These are phyloP conservation scores for Achroia grisella DNA, from an alignment of 1,140 invertebrate species.

Conservation along the genomic window DNA sequence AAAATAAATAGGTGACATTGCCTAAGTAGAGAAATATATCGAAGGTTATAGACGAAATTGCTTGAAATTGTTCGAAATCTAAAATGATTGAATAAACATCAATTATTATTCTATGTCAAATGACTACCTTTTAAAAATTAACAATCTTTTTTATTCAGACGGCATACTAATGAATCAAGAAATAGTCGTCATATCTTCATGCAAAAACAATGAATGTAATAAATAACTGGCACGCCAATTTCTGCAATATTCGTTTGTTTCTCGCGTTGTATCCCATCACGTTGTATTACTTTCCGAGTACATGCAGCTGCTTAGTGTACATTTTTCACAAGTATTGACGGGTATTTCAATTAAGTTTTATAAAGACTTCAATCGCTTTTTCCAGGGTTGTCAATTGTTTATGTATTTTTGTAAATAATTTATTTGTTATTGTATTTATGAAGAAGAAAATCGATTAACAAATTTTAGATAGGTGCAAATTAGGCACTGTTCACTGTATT, in stretches of 20 bases:
- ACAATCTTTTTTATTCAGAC: too few relatives aligned
- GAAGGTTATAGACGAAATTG: too few relatives aligned
- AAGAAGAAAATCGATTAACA: background rate
- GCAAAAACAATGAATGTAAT: background rate
- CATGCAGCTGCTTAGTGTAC: background rate
- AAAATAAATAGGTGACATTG: too few relatives aligned
- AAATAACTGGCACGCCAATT: conserved; percentile 2
- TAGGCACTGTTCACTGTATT: background rate
- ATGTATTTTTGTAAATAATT: background rate
- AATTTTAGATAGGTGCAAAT: too few relatives aligned
- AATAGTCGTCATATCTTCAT: too few relatives aligned
- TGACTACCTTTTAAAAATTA: too few relatives aligned
- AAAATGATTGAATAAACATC: too few relatives aligned
- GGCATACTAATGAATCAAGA: too few relatives aligned
- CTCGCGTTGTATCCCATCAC: background rate
- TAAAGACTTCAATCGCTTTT: conserved; percentile 12
- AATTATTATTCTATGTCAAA: too few relatives aligned
- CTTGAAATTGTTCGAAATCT: too few relatives aligned
- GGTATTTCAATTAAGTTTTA: conserved; percentile 21
- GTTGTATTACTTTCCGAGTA: background rate
- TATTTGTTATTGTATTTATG: background rate
- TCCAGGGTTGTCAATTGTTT: conserved; percentile 13
- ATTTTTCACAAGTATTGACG: conserved; percentile 6
- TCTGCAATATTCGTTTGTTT: conserved; percentile 1
- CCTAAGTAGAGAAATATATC: too few relatives aligned